Percentiles rank a stretch among this genome's conserved stretches.
These are phyloP conservation scores for Phyllopteryx taeniolatus DNA, from an alignment of 2,113 vertebrate genomes.

Conservation along the genomic window DNA sequence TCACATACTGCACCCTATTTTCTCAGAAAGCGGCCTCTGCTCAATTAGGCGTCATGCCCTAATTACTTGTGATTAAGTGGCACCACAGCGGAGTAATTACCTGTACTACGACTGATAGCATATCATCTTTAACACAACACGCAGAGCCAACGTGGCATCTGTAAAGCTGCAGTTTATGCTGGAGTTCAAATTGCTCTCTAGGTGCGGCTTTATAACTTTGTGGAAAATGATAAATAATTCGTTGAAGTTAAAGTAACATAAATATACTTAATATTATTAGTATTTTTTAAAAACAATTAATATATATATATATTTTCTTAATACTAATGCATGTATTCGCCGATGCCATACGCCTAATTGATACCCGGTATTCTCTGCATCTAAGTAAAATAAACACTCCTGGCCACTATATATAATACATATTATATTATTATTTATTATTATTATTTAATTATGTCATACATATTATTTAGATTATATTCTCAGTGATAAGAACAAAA, in stretches of 20 bases:
- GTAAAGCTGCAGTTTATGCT: not conserved
- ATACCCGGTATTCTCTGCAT: too few relatives aligned
- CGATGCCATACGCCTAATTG: too few relatives aligned
- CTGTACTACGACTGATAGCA: not conserved
- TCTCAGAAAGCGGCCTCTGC: not conserved
- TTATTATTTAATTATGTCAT: not conserved
- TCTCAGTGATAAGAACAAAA: too few relatives aligned
- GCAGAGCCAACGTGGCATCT: not conserved
- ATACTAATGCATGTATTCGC: too few relatives aligned
- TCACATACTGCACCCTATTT: not conserved
- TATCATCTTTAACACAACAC: not conserved
- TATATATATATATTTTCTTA: too few relatives aligned
- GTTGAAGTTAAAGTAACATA: not conserved
- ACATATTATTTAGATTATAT: too few relatives aligned
- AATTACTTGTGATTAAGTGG: too few relatives aligned
- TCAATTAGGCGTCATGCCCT: too few relatives aligned
- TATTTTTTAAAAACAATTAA: too few relatives aligned
- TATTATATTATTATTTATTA: not conserved
- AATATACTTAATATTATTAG: too few relatives aligned
- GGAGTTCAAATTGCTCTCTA: not conserved
- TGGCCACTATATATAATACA: not conserved
- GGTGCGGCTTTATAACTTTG: not conserved
- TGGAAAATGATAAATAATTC: not conserved
- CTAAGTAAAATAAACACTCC: too few relatives aligned
- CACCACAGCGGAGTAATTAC: not conserved